These are phyloP conservation scores for Syngnathus typhle DNA, from an alignment of 2,113 vertebrate species.

Conservation along the genomic window DNA sequence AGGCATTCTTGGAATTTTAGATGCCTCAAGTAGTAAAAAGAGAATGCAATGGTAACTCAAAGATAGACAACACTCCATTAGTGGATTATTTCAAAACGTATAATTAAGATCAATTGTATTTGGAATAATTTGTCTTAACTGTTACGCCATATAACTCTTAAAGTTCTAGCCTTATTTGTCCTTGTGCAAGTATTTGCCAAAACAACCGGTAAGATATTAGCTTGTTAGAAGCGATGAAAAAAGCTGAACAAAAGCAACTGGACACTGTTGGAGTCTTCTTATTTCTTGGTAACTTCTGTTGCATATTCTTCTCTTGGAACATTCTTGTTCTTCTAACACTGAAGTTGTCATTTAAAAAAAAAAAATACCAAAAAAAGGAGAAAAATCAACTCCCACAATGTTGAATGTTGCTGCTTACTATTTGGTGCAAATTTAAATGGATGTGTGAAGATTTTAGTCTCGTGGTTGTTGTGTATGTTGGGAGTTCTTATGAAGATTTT, in stretches of 20 bases:
- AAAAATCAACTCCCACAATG: not conserved
- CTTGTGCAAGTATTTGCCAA: not conserved
- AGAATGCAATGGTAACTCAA: not conserved
- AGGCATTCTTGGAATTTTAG: conserved; percentile 15
- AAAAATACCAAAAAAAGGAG: not conserved
- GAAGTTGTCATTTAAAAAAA: not conserved
- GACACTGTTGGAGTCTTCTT: not conserved
- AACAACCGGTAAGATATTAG: not conserved
- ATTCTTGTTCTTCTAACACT: not conserved
- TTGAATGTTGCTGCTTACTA: not conserved
- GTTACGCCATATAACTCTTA: not conserved
- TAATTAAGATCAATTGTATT: not conserved
- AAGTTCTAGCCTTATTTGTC: not conserved
- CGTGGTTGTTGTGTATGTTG: too few relatives aligned
- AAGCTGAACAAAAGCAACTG: not conserved
- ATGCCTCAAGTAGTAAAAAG: conserved; percentile 12
- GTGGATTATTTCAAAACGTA: not conserved
- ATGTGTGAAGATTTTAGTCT: not conserved
- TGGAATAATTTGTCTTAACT: not conserved
- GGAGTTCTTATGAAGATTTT: too few relatives aligned
- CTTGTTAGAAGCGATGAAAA: not conserved
- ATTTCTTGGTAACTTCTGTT: not conserved
- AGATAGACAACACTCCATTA: not conserved
- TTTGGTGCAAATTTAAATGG: not conserved
- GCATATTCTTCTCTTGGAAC: not conserved